Evolutionary conservation across 2,113 vertebrate species (phyloP).

Genomic region (Brachirus orientalis): DNA sequence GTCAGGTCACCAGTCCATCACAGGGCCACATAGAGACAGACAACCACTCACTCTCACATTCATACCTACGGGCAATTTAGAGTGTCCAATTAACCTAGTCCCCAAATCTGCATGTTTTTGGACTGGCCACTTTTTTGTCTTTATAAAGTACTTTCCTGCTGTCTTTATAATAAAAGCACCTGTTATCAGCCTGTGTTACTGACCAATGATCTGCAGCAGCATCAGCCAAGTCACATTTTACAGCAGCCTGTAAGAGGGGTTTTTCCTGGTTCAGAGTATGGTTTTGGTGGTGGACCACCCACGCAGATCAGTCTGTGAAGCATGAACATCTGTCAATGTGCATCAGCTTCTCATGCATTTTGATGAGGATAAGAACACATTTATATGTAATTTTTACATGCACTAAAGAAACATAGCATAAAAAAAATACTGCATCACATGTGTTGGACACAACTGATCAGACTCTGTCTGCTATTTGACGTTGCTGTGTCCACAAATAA

Average conservation of each 20-base stretch:
- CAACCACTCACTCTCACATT: too few species aligned
- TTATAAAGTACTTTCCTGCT: neutral
- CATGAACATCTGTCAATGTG: slow-evolving; percentile 21
- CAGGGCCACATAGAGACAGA: too few species aligned
- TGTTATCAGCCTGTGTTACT: slow-evolving; percentile 31
- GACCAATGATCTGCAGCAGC: slow-evolving; percentile 11
- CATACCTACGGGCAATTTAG: too few species aligned
- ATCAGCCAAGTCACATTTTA: slow-evolving; percentile 29
- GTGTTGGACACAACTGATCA: too few species aligned
- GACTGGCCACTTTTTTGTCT: too few species aligned
- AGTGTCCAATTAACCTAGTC: too few species aligned
- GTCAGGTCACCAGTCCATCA: too few species aligned
- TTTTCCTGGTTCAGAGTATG: slow-evolving; percentile 32
- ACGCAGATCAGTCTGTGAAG: slow-evolving; percentile 24
- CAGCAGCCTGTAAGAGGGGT: slow-evolving; percentile 22
- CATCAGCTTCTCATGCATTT: neutral
- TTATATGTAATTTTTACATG: neutral
- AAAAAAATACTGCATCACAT: too few species aligned
- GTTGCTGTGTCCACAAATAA: too few species aligned
- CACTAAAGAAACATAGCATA: too few species aligned
- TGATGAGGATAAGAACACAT: slow-evolving; percentile 4
- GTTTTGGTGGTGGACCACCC: slow-evolving; percentile 46
- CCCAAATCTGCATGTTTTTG: too few species aligned
- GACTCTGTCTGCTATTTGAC: too few species aligned
- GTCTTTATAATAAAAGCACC: neutral